Evolutionary conservation across 1,140 invertebrate genomes (phyloP), one percentile per base, ranked within the genome.

Genomic region (Magallana ariakensis): DNA sequence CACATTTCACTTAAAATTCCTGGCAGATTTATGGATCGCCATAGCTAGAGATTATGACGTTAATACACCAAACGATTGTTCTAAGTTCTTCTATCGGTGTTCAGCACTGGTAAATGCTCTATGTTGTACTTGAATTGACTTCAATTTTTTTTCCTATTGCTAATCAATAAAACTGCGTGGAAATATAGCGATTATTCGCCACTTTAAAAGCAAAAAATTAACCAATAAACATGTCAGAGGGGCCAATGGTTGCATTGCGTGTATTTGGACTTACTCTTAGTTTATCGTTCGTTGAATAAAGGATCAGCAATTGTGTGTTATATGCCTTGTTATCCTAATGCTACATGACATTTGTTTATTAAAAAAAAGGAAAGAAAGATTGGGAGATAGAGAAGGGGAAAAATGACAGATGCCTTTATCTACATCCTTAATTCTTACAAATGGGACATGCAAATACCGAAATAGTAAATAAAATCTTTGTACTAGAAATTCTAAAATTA

Each of bases 11-110:
- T 75, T 26, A 75, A 70, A 75, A 26, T 75, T 75, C 13, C 19
- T 75, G 66, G 66, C 66, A 75, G 66, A 75, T 75, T 75, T 75
- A 75, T 75, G 66, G 66, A 75, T 75, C 33, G 26, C 33, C 33
- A 22, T 70, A 70, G 66, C 66, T 75, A 13, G 22, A 33, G 22
- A 33, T 11, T 75, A 75, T 75, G 66, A 75, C 66, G 66, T 75
- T 75, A 26, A 75, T 46, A 46, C 66, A 26, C 15, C 22, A 8
- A 13, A 33, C 13, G 22, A 75, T 62, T 62, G 58, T 75, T 75
- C 22, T 13, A 11, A 75, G 22, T 75, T 75, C 19, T 75, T 19
- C 33, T 46, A 5, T 46, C 33, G 33, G 33, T 46, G 3, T 46
- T 46, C 15, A 62, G 58, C 19, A 62, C 58, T 19, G 22, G 22